Evolutionary conservation across 2,888 invertebrate genomes (phyloP).

Genomic region (Xestoiulus laeticollis): DNA sequence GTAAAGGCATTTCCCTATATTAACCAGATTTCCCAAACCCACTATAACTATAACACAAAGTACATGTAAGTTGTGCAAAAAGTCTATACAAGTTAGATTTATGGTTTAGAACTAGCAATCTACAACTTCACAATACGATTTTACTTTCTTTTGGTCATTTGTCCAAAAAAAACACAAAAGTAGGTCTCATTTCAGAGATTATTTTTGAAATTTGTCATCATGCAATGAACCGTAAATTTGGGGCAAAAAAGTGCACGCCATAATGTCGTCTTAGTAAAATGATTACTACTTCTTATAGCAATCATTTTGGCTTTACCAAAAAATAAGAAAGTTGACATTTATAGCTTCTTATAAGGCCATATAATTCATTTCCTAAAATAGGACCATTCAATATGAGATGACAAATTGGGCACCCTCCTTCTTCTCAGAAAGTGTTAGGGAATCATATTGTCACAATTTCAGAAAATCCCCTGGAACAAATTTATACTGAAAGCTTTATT

Average conservation of each 20-base stretch:
- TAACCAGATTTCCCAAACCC: no score
- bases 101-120: not conserved
- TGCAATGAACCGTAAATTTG: not conserved
- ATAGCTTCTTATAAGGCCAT: not conserved
- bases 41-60: no score
- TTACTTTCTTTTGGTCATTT: not conserved
- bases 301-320: not conserved
- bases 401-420: not conserved
- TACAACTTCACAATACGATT: not conserved
- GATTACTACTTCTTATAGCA: not conserved
- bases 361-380: not conserved
- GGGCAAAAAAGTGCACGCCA: not conserved
- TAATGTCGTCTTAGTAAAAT: not conserved
- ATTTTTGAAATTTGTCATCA: not conserved
- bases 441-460: not conserved
- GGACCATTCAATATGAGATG: not conserved
- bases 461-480: not conserved
- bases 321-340: not conserved
- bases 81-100: not conserved
- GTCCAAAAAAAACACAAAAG: not conserved
- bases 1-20: no score
- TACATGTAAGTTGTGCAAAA: not conserved
- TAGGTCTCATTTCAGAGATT: not conserved
- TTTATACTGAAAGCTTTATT: not conserved
- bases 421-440: not conserved